Percentiles rank a stretch among this genome's conserved stretches.
phyloP scores from a whole-genome alignment of 2,797 vertebrate species.

The Erethizon dorsatum region DNA sequence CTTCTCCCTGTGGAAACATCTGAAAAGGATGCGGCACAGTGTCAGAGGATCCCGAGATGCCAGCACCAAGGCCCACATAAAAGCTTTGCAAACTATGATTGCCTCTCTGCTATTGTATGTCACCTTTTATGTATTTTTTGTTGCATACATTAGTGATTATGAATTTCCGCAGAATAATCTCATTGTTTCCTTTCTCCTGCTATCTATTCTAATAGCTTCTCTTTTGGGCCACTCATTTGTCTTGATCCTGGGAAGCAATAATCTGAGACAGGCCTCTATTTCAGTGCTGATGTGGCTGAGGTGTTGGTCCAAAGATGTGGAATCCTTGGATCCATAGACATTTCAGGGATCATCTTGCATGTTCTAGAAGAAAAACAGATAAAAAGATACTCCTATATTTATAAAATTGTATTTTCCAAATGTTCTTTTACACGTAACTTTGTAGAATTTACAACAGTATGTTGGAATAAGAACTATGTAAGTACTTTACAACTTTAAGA shows the following conservation, averaged over 20 bases:
- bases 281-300: not conserved
- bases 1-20: not conserved
- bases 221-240: not conserved
- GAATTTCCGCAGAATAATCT: not conserved
- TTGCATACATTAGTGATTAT: not conserved
- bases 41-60: not conserved
- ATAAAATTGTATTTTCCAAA: not conserved
- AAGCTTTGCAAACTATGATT: not conserved
- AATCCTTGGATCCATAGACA: not conserved
- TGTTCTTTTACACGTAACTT: not conserved
- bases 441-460: not conserved
- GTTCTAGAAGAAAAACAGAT: not conserved
- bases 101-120: not conserved
- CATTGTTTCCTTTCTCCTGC: not conserved
- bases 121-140: not conserved
- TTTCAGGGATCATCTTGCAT: not conserved
- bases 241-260: not conserved
- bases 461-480: not conserved
- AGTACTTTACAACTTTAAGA: not conserved
- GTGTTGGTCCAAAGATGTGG: not conserved
- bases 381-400: not conserved
- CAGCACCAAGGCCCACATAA: not conserved
- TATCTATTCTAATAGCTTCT: not conserved
- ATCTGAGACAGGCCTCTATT: conserved; percentile 33
- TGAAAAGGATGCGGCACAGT: not conserved